Percentiles rank a stretch among this genome's conserved stretches.
These are phyloP conservation scores for Neria commutata DNA, from an alignment of 2,888 invertebrate species.

Conservation along the genomic window DNA sequence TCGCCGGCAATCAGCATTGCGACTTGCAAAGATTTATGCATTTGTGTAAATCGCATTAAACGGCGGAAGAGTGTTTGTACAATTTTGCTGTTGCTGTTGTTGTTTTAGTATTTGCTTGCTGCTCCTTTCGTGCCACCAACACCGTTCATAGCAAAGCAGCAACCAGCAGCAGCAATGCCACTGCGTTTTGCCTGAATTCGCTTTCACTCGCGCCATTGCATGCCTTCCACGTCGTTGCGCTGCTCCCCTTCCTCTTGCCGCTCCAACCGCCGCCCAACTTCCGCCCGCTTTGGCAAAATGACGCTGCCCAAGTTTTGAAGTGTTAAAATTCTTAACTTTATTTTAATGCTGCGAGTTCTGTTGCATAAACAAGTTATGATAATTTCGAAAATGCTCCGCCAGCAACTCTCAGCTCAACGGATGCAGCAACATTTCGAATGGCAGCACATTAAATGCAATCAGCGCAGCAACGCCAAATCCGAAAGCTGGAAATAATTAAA, in stretches of 20 bases:
- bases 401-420: neutral
- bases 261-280: neutral
- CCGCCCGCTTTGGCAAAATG: neutral
- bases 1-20: neutral
- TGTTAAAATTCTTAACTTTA: conserved; percentile 17
- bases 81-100: neutral
- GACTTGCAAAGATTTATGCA: conserved; percentile 1
- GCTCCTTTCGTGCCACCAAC: too few relatives aligned
- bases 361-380: conserved; percentile 8
- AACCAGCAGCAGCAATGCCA: too few relatives aligned
- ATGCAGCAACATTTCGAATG: neutral
- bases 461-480: too few relatives aligned
- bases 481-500: too few relatives aligned
- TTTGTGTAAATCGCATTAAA: conserved; percentile 20
- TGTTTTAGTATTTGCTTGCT: too few relatives aligned
- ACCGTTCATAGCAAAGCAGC: too few relatives aligned
- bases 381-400: neutral
- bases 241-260: neutral
- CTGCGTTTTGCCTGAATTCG: too few relatives aligned
- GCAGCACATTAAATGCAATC: too few relatives aligned
- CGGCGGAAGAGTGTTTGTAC: neutral
- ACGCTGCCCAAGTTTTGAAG: conserved; percentile 5
- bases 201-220: too few relatives aligned
- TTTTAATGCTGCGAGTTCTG: conserved; percentile 15
- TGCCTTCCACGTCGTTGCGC: neutral